Percentiles rank a stretch among this genome's conserved stretches.
These are phyloP conservation scores for Leptopilina myrica DNA, from an alignment of 2,888 invertebrate species.

Conservation along the genomic window DNA sequence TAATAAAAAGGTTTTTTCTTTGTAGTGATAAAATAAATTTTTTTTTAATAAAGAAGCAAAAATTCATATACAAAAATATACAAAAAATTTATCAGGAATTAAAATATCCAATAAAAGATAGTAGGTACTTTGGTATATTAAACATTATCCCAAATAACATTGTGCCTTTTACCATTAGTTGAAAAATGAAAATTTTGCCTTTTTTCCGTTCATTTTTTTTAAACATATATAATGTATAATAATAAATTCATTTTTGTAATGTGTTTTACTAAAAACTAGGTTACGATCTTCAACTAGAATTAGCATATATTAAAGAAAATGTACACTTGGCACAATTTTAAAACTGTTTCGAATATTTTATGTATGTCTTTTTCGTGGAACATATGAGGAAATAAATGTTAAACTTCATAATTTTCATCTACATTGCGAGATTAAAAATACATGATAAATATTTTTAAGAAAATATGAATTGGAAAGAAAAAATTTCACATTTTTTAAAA, in stretches of 20 bases:
- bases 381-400: background rate
- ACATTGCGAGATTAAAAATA: background rate
- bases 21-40: no score
- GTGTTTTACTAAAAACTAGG: constrained; percentile 5
- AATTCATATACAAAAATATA: no score
- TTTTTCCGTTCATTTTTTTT: background rate
- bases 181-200: background rate
- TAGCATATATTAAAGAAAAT: constrained; percentile 24
- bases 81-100: no score
- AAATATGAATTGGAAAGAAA: background rate
- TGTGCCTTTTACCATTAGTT: no score
- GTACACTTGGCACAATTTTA: background rate
- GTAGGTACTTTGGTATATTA: no score
- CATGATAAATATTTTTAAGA: background rate
- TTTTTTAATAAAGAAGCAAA: no score
- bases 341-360: constrained; percentile 4
- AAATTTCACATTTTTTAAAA: no score
- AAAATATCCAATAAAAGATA: no score
- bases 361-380: background rate
- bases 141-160: no score
- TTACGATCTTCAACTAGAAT: constrained; percentile 4
- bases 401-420: no score
- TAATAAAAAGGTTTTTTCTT: no score
- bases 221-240: background rate
- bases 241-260: background rate